Evolutionary conservation across 2,113 vertebrate genomes (phyloP).

Genomic region (Austrofundulus limnaeus): DNA sequence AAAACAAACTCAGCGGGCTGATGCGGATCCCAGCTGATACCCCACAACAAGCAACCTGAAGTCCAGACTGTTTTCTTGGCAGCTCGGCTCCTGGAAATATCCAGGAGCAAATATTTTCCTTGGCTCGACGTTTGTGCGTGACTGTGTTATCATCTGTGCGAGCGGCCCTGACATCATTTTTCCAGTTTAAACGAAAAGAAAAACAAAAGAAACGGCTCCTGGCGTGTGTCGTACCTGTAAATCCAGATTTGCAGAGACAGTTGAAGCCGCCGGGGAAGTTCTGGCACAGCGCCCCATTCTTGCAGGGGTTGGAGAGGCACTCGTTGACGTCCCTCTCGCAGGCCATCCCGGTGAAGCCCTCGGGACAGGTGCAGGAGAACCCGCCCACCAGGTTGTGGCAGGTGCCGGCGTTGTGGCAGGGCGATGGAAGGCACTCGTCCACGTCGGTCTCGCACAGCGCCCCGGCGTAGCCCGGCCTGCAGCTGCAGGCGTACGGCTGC

Average conservation of each 20-base stretch:
- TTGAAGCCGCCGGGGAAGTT: slow-evolving; percentile 95
- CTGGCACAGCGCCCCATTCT: slow-evolving; percentile 91
- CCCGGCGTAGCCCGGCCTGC: slow-evolving; percentile 88
- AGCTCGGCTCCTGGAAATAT: slow-evolving; percentile 61
- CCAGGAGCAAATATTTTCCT: slow-evolving; percentile 74
- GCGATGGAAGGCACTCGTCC: slow-evolving; percentile 90
- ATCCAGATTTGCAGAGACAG: slow-evolving; percentile 92
- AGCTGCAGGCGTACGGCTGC: slow-evolving; percentile 88
- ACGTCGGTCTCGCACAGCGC: slow-evolving; percentile 88
- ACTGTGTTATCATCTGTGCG: slow-evolving; percentile 27
- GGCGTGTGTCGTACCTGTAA: slow-evolving; percentile 85
- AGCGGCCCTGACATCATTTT: slow-evolving; percentile 21
- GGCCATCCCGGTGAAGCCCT: slow-evolving; percentile 93
- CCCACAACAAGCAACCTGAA: slow-evolving; percentile 62
- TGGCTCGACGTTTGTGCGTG: slow-evolving; percentile 53
- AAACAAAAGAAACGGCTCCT: slow-evolving; percentile 47
- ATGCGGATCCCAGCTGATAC: slow-evolving; percentile 72
- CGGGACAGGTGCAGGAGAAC: slow-evolving; percentile 92
- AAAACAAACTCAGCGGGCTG: slow-evolving; percentile 76
- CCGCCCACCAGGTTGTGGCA: slow-evolving; percentile 95
- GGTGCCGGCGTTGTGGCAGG: slow-evolving; percentile 93
- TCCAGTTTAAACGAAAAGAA: too few species aligned
- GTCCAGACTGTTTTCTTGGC: slow-evolving; percentile 67
- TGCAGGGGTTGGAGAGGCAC: slow-evolving; percentile 92
- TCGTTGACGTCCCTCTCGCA: slow-evolving; percentile 96